These are phyloP conservation scores for Chascanopsetta lugubris DNA, from an alignment of 2,113 vertebrate genomes.

Conservation along the genomic window DNA sequence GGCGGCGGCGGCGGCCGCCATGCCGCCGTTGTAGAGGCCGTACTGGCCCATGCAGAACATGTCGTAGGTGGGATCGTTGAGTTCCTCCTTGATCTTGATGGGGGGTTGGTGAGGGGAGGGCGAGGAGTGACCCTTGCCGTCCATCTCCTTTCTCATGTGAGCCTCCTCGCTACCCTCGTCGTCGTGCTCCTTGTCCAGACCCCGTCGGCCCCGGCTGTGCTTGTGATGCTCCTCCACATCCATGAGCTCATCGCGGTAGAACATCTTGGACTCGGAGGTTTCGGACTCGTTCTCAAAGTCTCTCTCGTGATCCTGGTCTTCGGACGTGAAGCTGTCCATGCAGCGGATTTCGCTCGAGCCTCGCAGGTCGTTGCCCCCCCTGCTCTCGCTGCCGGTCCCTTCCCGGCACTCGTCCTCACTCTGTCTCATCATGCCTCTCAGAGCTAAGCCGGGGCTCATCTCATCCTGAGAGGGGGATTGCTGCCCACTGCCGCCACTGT, in stretches of 20 bases:
- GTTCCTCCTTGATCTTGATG: slow-evolving; percentile 97
- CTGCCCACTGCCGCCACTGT: slow-evolving; percentile 89
- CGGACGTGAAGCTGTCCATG: slow-evolving; percentile 95
- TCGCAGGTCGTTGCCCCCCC: slow-evolving; percentile 71
- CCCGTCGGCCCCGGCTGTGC: slow-evolving; percentile 54
- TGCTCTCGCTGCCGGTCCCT: slow-evolving; percentile 81
- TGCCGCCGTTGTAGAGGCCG: slow-evolving; percentile 92
- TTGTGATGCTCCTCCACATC: slow-evolving; percentile 87
- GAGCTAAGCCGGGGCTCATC: slow-evolving; percentile 91
- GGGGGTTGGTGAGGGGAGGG: slow-evolving; percentile 87
- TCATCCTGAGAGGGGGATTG: slow-evolving; percentile 95
- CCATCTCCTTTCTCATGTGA: slow-evolving; percentile 82
- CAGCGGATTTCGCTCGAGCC: slow-evolving; percentile 86
- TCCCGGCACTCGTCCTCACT: slow-evolving; percentile 83
- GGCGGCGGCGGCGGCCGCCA: slow-evolving; percentile 87
- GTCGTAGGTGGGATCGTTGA: slow-evolving; percentile 96
- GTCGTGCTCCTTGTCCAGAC: slow-evolving; percentile 71
- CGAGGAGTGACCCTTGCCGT: slow-evolving; percentile 87
- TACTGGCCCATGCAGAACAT: slow-evolving; percentile 99
- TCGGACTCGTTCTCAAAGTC: slow-evolving; percentile 99
- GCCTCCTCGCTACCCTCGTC: slow-evolving; percentile 68
- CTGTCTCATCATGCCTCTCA: slow-evolving; percentile 91
- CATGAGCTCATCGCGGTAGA: slow-evolving; percentile 89
- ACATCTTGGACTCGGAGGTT: slow-evolving; percentile 93
- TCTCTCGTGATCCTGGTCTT: slow-evolving; percentile 96